phyloP scores from a whole-genome alignment of 2,888 invertebrate genomes.

The Rhogogaster chlorosoma region DNA sequence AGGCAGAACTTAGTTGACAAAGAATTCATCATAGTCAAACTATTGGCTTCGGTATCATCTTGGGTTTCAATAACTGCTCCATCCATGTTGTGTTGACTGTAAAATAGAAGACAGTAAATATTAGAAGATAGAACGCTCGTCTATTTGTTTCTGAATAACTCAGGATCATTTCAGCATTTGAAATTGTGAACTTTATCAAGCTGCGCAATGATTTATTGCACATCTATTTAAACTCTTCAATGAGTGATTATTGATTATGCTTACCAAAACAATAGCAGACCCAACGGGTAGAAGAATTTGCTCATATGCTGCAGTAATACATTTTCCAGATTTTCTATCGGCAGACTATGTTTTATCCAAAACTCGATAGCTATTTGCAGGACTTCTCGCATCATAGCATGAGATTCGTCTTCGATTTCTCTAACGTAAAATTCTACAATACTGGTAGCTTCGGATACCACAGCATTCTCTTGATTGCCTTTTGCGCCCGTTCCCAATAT shows the following conservation, averaged over 20 bases:
- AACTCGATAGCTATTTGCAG: conserved; percentile 74
- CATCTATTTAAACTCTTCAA: too few relatives aligned
- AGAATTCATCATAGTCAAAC: conserved; percentile 64
- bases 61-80: conserved; percentile 64
- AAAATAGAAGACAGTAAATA: conserved; percentile 33
- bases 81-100: conserved; percentile 61
- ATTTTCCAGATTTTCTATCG: conserved; percentile 80
- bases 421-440: conserved; percentile 73
- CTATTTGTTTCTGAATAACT: background rate
- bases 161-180: background rate
- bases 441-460: conserved; percentile 63
- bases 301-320: conserved; percentile 81
- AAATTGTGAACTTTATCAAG: background rate
- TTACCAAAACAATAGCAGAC: conserved; percentile 74
- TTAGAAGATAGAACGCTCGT: background rate
- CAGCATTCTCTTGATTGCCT: conserved; percentile 53
- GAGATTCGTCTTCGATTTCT: conserved; percentile 71
- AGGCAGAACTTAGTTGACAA: conserved; percentile 73
- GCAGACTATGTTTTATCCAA: conserved; percentile 77
- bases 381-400: conserved; percentile 70
- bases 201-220: too few relatives aligned
- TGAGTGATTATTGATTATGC: conserved; percentile 13
- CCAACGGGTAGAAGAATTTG: conserved; percentile 74
- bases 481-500: background rate
- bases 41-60: conserved; percentile 57